These are phyloP conservation scores for Schmidtea mediterranea DNA, from an alignment of 1,140 invertebrate genomes.

Conservation along the genomic window DNA sequence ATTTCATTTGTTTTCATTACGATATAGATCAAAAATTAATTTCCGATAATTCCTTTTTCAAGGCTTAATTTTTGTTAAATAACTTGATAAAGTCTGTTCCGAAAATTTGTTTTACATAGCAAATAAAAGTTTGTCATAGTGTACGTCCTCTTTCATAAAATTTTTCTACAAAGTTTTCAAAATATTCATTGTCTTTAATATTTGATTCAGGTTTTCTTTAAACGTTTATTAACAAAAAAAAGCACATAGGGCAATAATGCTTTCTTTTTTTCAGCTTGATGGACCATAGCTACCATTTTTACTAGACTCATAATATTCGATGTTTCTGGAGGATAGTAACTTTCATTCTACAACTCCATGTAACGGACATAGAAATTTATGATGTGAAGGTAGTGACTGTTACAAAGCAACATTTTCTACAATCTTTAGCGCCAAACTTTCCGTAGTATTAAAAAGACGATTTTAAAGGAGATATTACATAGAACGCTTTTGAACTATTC, in stretches of 20 bases:
- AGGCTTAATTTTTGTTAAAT: too few relatives aligned
- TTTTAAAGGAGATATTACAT: background rate
- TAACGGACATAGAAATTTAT: background rate
- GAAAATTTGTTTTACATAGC: too few relatives aligned
- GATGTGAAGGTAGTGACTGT: background rate
- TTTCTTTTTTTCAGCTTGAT: background rate
- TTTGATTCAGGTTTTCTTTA: background rate
- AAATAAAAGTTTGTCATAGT: too few relatives aligned
- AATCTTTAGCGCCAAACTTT: background rate
- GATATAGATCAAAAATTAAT: too few relatives aligned
- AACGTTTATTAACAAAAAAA: background rate
- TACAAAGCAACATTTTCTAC: background rate
- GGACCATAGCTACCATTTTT: background rate
- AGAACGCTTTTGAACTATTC: background rate
- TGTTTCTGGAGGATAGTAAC: background rate
- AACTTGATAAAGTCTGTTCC: too few relatives aligned
- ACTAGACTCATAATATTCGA: background rate
- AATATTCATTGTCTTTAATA: background rate
- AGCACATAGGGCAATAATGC: too few relatives aligned
- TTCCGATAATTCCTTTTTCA: too few relatives aligned
- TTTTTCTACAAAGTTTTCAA: background rate
- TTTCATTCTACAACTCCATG: background rate
- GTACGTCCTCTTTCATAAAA: slow-evolving; percentile 1
- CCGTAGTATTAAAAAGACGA: background rate
- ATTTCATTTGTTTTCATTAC: too few relatives aligned